Evolutionary conservation across 2,888 invertebrate species (phyloP).

Genomic region (Andrena trimmerana): DNA sequence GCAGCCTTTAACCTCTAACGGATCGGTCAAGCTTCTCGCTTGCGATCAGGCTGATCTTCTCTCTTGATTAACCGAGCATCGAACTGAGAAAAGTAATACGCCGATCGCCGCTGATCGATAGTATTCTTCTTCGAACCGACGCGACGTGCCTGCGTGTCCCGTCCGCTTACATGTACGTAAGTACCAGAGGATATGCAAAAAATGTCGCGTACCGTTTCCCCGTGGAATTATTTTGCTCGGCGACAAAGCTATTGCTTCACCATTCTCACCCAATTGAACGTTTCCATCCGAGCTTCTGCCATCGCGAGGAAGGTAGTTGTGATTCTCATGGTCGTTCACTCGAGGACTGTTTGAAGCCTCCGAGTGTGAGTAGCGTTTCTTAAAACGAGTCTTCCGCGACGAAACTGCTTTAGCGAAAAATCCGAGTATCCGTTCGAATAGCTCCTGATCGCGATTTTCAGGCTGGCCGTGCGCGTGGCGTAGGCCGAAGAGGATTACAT

Average conservation of each 20-base stretch:
- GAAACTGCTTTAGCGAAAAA: neutral
- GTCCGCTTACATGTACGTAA: neutral
- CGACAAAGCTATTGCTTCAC: neutral
- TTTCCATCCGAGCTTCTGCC: neutral
- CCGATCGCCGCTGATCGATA: slow-evolving; percentile 43
- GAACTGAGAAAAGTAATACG: slow-evolving; percentile 50
- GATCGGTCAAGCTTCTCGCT: slow-evolving; percentile 69
- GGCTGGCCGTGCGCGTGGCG: slow-evolving; percentile 64
- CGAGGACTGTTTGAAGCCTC: neutral
- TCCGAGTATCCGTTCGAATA: slow-evolving; percentile 22
- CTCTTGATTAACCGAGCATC: slow-evolving; percentile 57
- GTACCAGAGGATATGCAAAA: neutral
- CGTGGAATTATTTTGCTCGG: neutral
- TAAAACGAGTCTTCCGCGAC: too few species aligned
- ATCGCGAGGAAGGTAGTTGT: neutral
- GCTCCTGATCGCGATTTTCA: slow-evolving; percentile 41
- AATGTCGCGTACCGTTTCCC: neutral
- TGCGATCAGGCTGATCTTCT: slow-evolving; percentile 57
- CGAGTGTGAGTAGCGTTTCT: too few species aligned
- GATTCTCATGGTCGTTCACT: neutral
- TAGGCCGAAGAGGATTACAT: slow-evolving; percentile 69
- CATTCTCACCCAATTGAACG: neutral
- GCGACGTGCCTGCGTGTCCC: slow-evolving; percentile 12
- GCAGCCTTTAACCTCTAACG: slow-evolving; percentile 79
- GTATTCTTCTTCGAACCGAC: slow-evolving; percentile 8